These are phyloP conservation scores for Poicephalus meyeri DNA, from an alignment of 2,113 vertebrate genomes.

Conservation along the genomic window DNA sequence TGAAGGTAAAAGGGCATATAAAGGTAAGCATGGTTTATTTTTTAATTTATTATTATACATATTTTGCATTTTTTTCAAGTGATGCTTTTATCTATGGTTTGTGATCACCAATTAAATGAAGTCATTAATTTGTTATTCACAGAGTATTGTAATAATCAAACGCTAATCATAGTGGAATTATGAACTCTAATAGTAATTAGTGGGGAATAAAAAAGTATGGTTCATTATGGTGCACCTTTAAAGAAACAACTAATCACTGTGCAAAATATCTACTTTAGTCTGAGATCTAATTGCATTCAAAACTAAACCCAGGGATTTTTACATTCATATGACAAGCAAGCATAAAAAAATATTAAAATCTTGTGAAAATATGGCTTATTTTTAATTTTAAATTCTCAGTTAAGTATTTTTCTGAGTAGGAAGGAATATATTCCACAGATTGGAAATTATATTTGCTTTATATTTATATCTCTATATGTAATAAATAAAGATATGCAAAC, in stretches of 20 bases:
- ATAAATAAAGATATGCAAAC: not conserved
- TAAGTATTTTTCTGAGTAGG: not conserved
- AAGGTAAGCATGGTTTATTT: not conserved
- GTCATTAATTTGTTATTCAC: conserved; percentile 25
- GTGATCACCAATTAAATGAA: not conserved
- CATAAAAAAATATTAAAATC: not conserved
- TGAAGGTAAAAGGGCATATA: not conserved
- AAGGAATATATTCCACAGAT: not conserved
- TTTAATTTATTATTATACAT: not conserved
- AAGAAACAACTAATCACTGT: not conserved
- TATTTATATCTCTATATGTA: not conserved
- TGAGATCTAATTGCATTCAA: not conserved
- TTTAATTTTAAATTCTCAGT: not conserved
- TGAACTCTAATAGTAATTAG: conserved; percentile 16
- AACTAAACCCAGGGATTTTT: not conserved
- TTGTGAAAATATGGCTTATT: not conserved
- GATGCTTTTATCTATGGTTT: not conserved
- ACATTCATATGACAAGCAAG: not conserved
- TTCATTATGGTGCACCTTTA: not conserved
- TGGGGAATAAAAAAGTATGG: not conserved
- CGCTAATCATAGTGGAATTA: not conserved
- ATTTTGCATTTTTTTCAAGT: not conserved
- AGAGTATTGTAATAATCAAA: not conserved
- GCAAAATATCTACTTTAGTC: not conserved
- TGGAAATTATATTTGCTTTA: not conserved